A percentile compares a stretch with the other conserved stretches of the same genome.
phyloP scores from a whole-genome alignment of 2,888 invertebrate genomes.

The Masnerella sp. region DNA sequence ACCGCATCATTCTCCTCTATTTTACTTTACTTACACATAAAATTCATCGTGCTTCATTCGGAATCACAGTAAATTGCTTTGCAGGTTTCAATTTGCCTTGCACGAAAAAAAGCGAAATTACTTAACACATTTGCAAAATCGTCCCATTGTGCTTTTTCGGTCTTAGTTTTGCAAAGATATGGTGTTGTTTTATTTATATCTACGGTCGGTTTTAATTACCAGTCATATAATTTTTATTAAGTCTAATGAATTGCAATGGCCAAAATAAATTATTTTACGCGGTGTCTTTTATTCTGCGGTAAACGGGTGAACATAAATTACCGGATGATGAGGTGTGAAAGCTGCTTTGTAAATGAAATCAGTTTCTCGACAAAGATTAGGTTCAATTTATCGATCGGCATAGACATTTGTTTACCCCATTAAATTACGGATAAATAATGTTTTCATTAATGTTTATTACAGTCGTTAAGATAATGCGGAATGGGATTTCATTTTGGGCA shows the following conservation, averaged over 20 bases:
- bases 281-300: conserved; percentile 50
- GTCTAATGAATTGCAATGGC: conserved; percentile 77
- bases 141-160: conserved; percentile 21
- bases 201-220: conserved; percentile 72
- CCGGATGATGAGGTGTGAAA: conserved; percentile 48
- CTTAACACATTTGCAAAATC: background rate
- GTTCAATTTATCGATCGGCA: too few relatives aligned
- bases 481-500: too few relatives aligned
- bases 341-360: conserved; percentile 33
- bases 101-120: background rate
- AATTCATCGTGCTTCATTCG: conserved; percentile 37
- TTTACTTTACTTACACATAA: conserved; percentile 44
- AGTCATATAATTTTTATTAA: conserved; percentile 76
- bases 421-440: too few relatives aligned
- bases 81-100: conserved; percentile 12
- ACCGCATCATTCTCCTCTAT: conserved; percentile 66
- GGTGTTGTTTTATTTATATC: conserved; percentile 18
- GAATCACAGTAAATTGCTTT: conserved; percentile 29
- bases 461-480: too few relatives aligned
- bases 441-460: too few relatives aligned
- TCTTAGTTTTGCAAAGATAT: conserved; percentile 17
- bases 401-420: background rate
- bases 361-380: conserved; percentile 21
- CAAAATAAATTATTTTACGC: conserved; percentile 71
- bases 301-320: conserved; percentile 62